Evolutionary conservation across 2,888 invertebrate species (phyloP).

Genomic region (Antheraea yamamai): DNA sequence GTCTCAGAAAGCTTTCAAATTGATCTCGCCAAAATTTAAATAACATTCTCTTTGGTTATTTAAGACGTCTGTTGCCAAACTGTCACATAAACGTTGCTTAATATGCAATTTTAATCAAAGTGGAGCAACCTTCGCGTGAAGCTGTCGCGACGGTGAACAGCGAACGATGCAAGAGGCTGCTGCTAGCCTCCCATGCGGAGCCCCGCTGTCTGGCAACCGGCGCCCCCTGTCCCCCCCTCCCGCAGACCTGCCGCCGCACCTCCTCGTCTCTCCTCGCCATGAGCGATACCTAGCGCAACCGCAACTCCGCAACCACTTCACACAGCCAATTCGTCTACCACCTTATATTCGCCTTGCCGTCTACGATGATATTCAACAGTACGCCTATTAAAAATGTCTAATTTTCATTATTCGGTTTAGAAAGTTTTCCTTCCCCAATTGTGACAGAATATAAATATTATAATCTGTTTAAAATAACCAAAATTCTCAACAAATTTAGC

Average conservation of each 20-base stretch:
- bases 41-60: constrained; percentile 35
- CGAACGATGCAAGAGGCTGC: constrained; percentile 76
- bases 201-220: constrained; percentile 81
- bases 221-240: constrained; percentile 46
- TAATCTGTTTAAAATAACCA: background rate
- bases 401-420: background rate
- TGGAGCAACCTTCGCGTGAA: constrained; percentile 73
- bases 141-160: constrained; percentile 74
- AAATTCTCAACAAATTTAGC: background rate
- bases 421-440: background rate
- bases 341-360: constrained; percentile 51
- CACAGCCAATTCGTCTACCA: constrained; percentile 66
- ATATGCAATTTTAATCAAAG: constrained; percentile 70
- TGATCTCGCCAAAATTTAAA: constrained; percentile 7
- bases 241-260: constrained; percentile 33
- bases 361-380: constrained; percentile 39
- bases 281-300: constrained; percentile 66
- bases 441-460: background rate
- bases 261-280: constrained; percentile 40
- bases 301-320: constrained; percentile 49
- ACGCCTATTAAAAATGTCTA: background rate
- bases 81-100: constrained; percentile 46
- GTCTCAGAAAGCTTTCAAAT: constrained; percentile 2
- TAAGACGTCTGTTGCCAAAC: constrained; percentile 39
- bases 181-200: constrained; percentile 80